Evolutionary conservation across 2,888 invertebrate genomes (phyloP).

Genomic region (Phaedon cochleariae): DNA sequence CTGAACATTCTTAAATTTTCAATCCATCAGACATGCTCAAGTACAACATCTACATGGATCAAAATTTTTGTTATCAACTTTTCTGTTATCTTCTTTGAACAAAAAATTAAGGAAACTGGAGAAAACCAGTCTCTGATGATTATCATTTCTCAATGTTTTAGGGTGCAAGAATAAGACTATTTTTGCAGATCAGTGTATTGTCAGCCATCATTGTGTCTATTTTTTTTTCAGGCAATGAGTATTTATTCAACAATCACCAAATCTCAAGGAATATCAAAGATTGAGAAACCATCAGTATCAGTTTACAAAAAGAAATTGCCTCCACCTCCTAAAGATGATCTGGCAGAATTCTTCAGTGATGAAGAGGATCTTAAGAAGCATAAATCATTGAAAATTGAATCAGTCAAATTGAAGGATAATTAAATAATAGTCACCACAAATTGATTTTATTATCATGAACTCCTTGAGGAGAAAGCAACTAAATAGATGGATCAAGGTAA

Average conservation of each 20-base stretch:
- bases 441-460: neutral
- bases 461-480: too few relatives aligned
- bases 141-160: too few relatives aligned
- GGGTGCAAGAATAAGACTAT: too few relatives aligned
- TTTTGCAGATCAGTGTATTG: too few relatives aligned
- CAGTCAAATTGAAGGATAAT: neutral
- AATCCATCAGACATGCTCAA: too few relatives aligned
- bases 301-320: slow-evolving; percentile 36
- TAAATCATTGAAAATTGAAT: slow-evolving; percentile 16
- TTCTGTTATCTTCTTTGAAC: too few relatives aligned
- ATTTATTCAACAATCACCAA: slow-evolving; percentile 69
- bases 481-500: too few relatives aligned
- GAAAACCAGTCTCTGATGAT: too few relatives aligned
- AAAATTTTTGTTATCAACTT: too few relatives aligned
- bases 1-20: too few relatives aligned
- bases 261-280: slow-evolving; percentile 38
- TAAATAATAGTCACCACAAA: neutral
- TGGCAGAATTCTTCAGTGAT: slow-evolving; percentile 60
- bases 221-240: slow-evolving; percentile 67
- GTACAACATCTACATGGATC: too few relatives aligned
- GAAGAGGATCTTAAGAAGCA: slow-evolving; percentile 56
- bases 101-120: too few relatives aligned
- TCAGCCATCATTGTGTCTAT: slow-evolving; percentile 6
- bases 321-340: slow-evolving; percentile 47
- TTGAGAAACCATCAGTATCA: slow-evolving; percentile 14